Evolutionary conservation across 2,113 vertebrate species (phyloP).

Genomic region (Copsychus sechellarum): DNA sequence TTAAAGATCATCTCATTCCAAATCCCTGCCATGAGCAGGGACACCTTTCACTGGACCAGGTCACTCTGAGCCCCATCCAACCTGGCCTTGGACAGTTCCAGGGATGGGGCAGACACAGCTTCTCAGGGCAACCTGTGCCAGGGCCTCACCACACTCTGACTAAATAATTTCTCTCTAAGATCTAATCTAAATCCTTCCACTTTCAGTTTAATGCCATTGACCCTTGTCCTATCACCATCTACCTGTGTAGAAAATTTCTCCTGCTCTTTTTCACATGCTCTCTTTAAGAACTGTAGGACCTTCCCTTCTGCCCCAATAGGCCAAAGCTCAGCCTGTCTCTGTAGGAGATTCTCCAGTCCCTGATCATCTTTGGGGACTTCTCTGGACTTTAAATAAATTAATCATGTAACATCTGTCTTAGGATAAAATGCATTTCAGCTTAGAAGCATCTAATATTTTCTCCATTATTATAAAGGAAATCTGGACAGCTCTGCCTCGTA

Average conservation of each 20-base stretch:
- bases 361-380: not conserved
- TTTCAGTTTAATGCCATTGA: not conserved
- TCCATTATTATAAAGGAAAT: not conserved
- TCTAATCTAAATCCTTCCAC: not conserved
- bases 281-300: not conserved
- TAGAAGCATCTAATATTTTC: not conserved
- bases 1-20: fast-evolving
- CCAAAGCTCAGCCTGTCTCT: not conserved
- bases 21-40: not conserved
- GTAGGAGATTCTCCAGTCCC: not conserved
- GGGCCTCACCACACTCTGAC: not conserved
- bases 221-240: not conserved
- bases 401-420: not conserved
- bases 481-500: not conserved
- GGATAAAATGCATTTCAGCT: not conserved
- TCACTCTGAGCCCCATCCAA: not conserved
- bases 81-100: not conserved
- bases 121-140: not conserved
- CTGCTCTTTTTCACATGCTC: not conserved
- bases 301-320: not conserved
- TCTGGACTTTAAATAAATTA: not conserved
- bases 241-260: not conserved
- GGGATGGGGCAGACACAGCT: not conserved
- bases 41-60: not conserved
- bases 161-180: not conserved